These are phyloP conservation scores for Agrochola litura DNA, from an alignment of 2,888 invertebrate species.

Conservation along the genomic window DNA sequence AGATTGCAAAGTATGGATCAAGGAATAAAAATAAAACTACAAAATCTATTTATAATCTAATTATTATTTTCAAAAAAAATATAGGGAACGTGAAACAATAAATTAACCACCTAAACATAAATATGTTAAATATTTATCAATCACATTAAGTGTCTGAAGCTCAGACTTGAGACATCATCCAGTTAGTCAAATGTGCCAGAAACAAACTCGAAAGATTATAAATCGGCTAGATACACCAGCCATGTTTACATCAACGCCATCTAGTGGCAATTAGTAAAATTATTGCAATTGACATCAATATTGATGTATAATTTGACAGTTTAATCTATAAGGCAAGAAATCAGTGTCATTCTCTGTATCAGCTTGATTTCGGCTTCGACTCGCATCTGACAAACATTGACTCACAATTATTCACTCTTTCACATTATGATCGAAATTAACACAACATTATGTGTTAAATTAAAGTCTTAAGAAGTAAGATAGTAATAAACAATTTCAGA, in stretches of 20 bases:
- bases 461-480: conserved; percentile 50
- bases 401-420: conserved; percentile 51
- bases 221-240: conserved; percentile 29
- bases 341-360: conserved; percentile 31
- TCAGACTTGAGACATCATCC: conserved; percentile 60
- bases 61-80: conserved; percentile 86
- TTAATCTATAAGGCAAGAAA: conserved; percentile 62
- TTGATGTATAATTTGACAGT: conserved; percentile 50
- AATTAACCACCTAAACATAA: conserved; percentile 84
- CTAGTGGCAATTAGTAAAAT: conserved; percentile 33
- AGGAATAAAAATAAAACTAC: conserved; percentile 71
- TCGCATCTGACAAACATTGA: conserved; percentile 50
- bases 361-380: conserved; percentile 39
- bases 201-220: conserved; percentile 28
- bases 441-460: conserved; percentile 46
- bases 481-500: conserved; percentile 53
- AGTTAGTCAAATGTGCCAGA: conserved; percentile 56
- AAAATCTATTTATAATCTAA: conserved; percentile 81
- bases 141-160: conserved; percentile 74
- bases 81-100: conserved; percentile 87
- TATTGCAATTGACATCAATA: conserved; percentile 61
- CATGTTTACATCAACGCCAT: conserved; percentile 49
- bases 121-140: conserved; percentile 78
- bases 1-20: background rate
- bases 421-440: conserved; percentile 59